A percentile compares a stretch with the other conserved stretches of the same genome.
These are phyloP conservation scores for Aurelia coerulea DNA, from an alignment of 30 jellyfish, hydroid and myxozoan genomes.

Conservation along the genomic window DNA sequence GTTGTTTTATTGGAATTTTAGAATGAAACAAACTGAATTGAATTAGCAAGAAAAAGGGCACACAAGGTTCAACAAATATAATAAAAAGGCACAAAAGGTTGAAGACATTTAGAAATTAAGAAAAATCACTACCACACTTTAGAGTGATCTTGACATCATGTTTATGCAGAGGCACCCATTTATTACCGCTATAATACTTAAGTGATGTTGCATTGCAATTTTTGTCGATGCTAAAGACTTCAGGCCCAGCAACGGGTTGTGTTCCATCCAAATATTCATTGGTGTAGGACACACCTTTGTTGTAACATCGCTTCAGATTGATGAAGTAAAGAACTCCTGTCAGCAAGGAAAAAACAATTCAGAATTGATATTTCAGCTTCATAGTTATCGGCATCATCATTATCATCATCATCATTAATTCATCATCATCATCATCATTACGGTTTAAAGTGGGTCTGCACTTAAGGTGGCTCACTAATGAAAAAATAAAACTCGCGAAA, in stretches of 20 bases:
- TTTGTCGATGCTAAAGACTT: conserved; percentile 31
- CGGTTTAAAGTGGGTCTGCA: too few species aligned
- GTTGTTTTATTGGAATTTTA: too few species aligned
- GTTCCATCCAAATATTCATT: conserved; percentile 51
- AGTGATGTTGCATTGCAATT: conserved; percentile 6
- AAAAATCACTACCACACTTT: background rate
- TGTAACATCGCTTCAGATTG: conserved; percentile 53
- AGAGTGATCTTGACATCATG: background rate
- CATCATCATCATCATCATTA: too few species aligned
- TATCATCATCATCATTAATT: too few species aligned
- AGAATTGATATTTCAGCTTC: background rate
- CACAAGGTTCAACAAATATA: too few species aligned
- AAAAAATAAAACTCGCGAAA: too few species aligned
- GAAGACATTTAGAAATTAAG: too few species aligned
- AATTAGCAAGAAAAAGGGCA: too few species aligned
- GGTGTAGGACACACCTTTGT: conserved; percentile 56
- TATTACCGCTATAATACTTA: background rate
- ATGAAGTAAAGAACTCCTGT: conserved; percentile 46
- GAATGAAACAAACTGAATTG: too few species aligned
- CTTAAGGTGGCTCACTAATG: too few species aligned
- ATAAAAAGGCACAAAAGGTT: too few species aligned
- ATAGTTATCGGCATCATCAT: background rate
- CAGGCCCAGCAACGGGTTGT: conserved; percentile 58
- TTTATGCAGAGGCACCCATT: conserved; percentile 9
- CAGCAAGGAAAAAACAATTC: background rate